Evolutionary conservation across 2,113 vertebrate species (phyloP).

Genomic region (Amblyornis subalaris): DNA sequence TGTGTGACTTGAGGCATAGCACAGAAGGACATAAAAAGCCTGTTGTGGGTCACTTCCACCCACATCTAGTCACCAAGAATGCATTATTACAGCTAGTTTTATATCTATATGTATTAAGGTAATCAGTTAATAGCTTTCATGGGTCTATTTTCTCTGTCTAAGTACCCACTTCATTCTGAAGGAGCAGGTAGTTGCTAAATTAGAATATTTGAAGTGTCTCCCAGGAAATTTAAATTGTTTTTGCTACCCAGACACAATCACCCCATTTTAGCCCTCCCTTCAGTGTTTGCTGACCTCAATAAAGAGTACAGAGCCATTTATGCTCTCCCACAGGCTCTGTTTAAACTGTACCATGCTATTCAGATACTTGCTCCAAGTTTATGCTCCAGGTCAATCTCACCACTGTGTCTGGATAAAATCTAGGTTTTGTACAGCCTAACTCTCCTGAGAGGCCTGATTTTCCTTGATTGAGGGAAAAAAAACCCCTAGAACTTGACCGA

Average conservation of each 20-base stretch:
- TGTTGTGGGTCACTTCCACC: neutral
- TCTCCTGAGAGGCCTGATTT: neutral
- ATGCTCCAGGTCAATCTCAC: neutral
- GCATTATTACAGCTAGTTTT: constrained; percentile 28
- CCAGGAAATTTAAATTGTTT: constrained; percentile 26
- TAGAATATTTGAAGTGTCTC: constrained; percentile 33
- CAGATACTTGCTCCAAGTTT: neutral
- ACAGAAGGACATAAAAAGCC: neutral
- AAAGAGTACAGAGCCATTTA: neutral
- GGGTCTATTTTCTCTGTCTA: constrained; percentile 40
- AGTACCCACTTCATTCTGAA: neutral
- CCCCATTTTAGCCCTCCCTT: neutral
- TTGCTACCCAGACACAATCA: constrained; percentile 17
- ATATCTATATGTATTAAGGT: constrained; percentile 25
- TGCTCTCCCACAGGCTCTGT: neutral
- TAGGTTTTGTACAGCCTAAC: neutral
- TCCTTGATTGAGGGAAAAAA: neutral
- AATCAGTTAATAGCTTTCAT: constrained; percentile 20
- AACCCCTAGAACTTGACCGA: neutral
- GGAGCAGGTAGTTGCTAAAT: neutral
- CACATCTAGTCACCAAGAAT: neutral
- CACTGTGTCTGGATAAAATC: neutral
- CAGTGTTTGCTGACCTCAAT: constrained; percentile 7
- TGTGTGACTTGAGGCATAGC: neutral
- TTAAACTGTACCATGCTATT: neutral